Percentiles rank a stretch among this genome's conserved stretches.
phyloP scores from a whole-genome alignment of 2,888 invertebrate species.

The Tetragonisca angustula region DNA sequence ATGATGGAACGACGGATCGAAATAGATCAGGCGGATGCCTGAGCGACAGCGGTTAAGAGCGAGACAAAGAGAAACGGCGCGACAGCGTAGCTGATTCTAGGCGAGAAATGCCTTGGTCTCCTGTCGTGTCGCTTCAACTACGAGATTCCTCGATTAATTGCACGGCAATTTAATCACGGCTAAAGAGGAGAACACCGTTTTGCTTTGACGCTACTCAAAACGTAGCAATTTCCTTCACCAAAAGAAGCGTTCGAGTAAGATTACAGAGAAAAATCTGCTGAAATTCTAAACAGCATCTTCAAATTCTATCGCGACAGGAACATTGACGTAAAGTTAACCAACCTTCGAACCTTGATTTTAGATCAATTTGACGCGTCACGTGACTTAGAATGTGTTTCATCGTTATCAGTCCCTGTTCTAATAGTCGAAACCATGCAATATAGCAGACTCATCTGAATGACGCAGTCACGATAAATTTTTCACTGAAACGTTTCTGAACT shows the following conservation, averaged over 20 bases:
- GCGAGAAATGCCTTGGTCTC: constrained; percentile 3
- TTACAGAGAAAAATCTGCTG: neutral
- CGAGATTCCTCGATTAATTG: constrained; percentile 69
- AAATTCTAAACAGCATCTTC: neutral
- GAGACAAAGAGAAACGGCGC: neutral
- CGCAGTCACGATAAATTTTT: constrained; percentile 3
- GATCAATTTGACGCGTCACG: constrained; percentile 10
- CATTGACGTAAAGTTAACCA: constrained; percentile 10
- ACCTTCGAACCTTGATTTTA: neutral
- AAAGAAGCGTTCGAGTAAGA: neutral
- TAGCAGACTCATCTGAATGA: constrained; percentile 7
- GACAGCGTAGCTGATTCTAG: neutral
- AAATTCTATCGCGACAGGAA: neutral
- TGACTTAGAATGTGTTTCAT: neutral
- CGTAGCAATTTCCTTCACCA: neutral
- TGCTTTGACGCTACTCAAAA: neutral
- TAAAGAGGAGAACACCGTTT: constrained; percentile 3
- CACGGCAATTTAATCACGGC: constrained; percentile 70
- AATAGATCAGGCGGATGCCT: constrained; percentile 64
- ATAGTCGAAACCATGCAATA: neutral
- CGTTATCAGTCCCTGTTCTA: constrained; percentile 6
- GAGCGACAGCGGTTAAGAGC: constrained; percentile 52
- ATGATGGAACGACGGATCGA: constrained; percentile 72
- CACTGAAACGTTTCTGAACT: too few relatives aligned
- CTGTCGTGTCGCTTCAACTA: constrained; percentile 47